Base-by-base conservation (phyloP, 2,888 invertebrate genomes). In the Toxonevra muliebris region DNA sequence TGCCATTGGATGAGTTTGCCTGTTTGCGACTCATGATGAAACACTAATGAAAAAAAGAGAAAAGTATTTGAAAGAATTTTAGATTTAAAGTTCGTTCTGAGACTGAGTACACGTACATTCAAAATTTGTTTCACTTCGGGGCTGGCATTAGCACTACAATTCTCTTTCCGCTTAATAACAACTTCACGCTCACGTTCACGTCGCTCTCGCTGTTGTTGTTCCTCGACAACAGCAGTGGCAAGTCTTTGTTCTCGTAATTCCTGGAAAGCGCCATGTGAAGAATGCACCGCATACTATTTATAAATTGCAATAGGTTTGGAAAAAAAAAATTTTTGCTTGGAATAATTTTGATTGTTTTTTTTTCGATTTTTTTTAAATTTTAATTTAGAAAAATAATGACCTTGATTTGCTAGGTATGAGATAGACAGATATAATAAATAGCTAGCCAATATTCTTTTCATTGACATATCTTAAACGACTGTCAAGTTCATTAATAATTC, bases 41-140 rank as follows among this genome's bases (percentile, higher is more conserved):
- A 81, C 91, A 91, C 92, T 93, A 7, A 30, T 30, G 86, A 48
- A 84, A 68, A 43, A 20, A 9, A 12, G 15, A 62, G 30, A 30
- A 30, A n/a, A 30, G 30, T 4, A 30, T 30, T 30, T 30, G 3
- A 54, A 5, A 17, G 4, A 63, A 15, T 30, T 17, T 13, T n/a
- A 15, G 41, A 50, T 45, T 41, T 5, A n/a, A n/a, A n/a, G n/a
- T n/a, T n/a, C n/a, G n/a, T n/a, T n/a, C n/a, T n/a, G n/a, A n/a
- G 30, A 30, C 30, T 30, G 30, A 30, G 30, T 30, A 30, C 30
- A 71, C 73, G 79, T 82, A 93, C 95, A 89, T 96, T 96, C 77
- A 97, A 88, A 81, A 95, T 94, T 87, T 96, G 96, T 86, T 97
- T 98, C 81, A 98, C 98, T 87, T 97, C 97, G 20, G 94, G 92